Evolutionary conservation across 64 coral and sea anemone genomes (phyloP), one percentile per base, ranked within the genome.

Genomic region (Stichodactyla helianthus): DNA sequence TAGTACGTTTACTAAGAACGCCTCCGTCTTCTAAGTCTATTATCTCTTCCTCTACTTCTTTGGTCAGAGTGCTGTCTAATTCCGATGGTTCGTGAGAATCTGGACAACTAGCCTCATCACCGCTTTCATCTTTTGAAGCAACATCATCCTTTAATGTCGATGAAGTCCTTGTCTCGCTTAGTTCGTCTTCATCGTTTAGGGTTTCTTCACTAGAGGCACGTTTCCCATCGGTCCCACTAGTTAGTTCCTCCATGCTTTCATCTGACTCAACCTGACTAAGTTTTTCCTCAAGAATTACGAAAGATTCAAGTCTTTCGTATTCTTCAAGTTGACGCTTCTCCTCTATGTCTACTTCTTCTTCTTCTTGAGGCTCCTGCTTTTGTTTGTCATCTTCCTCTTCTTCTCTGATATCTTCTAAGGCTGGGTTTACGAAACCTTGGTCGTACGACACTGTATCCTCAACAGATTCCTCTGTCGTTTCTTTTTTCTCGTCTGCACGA

Each of bases 251-350:
- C 52, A 71, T 31, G 51, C 83, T 83, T 23, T 94, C 92, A 87
- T 97, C 94, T 79, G 94, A 97, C 52, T 97, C 94, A 31, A 97
- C 92, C 28, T 97, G 94, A 83, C 94, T 97, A 17, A 97, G 53
- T 68, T 97, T 97, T 50, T 97, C 94, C 52, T 97, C 94, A 53
- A 97, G 83, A 51, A 97, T 93, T 56, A 97, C 94, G n/a, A 97
- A 89, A 78, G 94, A 97, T 50, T 97, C 94, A 4, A 97, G 88
- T 79, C 94, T 82, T 68, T 97, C 94, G 56, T 97, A 97, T 88
- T 97, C 94, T 60, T 93, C 91, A 13, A 97, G 71, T 50, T 97
- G 91, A 62, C 80, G 91, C 31, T 88, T 86, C 52, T 92, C 91
- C 57, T 89, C 89, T 25, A 89, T 79, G 50, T 89, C 92, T 19